Conservation (phyloP, 2,888 invertebrate species). For the Cantharis lateralis region DNA sequence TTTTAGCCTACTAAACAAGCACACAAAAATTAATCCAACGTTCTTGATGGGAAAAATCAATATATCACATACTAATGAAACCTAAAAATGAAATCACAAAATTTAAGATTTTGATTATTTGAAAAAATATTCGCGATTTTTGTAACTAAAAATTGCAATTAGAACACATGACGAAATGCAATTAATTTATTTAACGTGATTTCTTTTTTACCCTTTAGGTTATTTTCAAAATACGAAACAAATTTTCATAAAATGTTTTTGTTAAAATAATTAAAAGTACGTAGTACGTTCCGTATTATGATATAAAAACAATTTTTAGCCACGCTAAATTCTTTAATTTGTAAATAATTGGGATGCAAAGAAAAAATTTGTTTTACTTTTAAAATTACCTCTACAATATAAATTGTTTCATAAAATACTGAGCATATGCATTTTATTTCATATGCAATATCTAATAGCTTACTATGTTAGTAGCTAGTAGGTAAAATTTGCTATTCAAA, state of each 20-base stretch:
- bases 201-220: background rate
- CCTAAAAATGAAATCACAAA: background rate
- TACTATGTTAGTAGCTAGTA: background rate
- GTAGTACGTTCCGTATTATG: background rate
- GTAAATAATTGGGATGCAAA: background rate
- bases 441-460: background rate
- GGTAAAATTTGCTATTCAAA: background rate
- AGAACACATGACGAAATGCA: background rate
- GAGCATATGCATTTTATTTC: background rate
- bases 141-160: no score
- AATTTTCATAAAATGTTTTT: background rate
- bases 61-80: background rate
- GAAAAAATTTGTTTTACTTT: background rate
- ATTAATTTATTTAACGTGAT: background rate
- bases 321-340: background rate
- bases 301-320: background rate
- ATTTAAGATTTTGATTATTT: background rate
- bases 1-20: background rate
- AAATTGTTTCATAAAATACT: background rate
- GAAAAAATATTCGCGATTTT: no score
- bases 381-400: background rate
- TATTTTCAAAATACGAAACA: background rate
- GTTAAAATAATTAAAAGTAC: background rate
- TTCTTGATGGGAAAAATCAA: background rate
- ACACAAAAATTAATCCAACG: background rate